Percentiles rank a stretch among this genome's conserved stretches.
phyloP scores from a whole-genome alignment of 64 coral and sea anemone species.

The Montipora capricornis region DNA sequence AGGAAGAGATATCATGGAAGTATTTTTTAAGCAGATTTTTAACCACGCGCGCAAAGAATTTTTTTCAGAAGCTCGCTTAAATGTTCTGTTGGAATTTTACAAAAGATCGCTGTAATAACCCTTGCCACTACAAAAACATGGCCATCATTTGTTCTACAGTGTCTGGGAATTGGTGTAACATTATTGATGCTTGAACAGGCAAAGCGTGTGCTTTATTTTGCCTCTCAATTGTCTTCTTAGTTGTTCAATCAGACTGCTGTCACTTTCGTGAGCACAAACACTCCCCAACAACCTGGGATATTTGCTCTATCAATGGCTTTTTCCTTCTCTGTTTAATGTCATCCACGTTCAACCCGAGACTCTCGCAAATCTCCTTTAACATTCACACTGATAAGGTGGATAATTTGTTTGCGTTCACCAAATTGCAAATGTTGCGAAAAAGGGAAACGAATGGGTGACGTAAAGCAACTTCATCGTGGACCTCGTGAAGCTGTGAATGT shows the following conservation, averaged over 20 bases:
- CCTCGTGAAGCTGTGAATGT: background rate
- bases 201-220: conserved; percentile 12
- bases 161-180: conserved; percentile 8
- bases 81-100: too few relatives aligned
- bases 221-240: conserved; percentile 35
- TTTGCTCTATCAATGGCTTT: background rate
- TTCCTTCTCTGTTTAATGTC: conserved; percentile 29
- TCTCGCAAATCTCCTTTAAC: conserved; percentile 39
- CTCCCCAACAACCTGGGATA: conserved; percentile 9
- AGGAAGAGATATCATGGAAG: too few relatives aligned
- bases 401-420: conserved; percentile 29
- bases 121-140: too few relatives aligned
- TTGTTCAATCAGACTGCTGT: conserved; percentile 1
- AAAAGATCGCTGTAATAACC: too few relatives aligned
- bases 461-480: conserved; percentile 35
- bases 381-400: conserved; percentile 14
- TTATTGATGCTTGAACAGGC: conserved; percentile 9
- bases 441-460: conserved; percentile 12
- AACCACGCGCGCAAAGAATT: too few relatives aligned
- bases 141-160: too few relatives aligned
- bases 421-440: conserved; percentile 31
- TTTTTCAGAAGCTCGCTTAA: too few relatives aligned
- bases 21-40: too few relatives aligned
- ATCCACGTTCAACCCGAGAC: conserved; percentile 28
- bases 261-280: conserved; percentile 11